Base-by-base conservation (phyloP, 2,797 vertebrate species). In the Glyptemys insculpta region DNA sequence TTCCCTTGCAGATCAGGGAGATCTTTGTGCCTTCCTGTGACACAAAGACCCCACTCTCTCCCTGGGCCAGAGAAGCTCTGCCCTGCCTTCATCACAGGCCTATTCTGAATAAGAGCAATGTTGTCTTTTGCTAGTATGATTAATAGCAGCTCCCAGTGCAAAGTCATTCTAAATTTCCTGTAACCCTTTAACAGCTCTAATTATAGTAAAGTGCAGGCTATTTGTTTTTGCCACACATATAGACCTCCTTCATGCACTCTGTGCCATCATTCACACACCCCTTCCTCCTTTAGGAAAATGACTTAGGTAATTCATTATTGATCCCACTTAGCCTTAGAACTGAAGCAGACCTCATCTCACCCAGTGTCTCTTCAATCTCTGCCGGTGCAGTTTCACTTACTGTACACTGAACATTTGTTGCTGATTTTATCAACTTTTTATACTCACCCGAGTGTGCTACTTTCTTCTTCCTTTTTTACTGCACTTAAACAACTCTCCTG, bases 101-200 rank as follows among this genome's bases (percentile, higher is more conserved):
- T 44, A 37, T 72, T 37, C 18, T 15, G 10, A 21, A 1, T 3
- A 14, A 47, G 41, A 44, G 12, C 59, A 7, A 59, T 12, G 18
- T 2, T 0, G 0, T 0, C 1, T 14, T 72, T 72, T 11, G 41
- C 8, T 1, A 1, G 4, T 0, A 0, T 5, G 57, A 82, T 74
- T 83, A 89, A 86, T 12, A 21, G 4, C 2, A 68, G 3, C 7
- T 62, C 59, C 29, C 59, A 62, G 29, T 41, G 2, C 37, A 72
- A 72, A 72, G 21, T 83, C 19, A 62, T 62, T 87, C 21, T 47
- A 92, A 80, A 65, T 2, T 52, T 37, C 0, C 1, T 21, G 4
- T 2, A 15, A 19, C 10, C 6, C 2, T 12, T 83, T 50, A 78
- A 74, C 65, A 89, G 34, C 12, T 86, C 15, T 89, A 31, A 49